Evolutionary conservation across 2,797 vertebrate species (phyloP), one percentile per base, ranked within the genome.

Genomic region (Crenichthys baileyi): DNA sequence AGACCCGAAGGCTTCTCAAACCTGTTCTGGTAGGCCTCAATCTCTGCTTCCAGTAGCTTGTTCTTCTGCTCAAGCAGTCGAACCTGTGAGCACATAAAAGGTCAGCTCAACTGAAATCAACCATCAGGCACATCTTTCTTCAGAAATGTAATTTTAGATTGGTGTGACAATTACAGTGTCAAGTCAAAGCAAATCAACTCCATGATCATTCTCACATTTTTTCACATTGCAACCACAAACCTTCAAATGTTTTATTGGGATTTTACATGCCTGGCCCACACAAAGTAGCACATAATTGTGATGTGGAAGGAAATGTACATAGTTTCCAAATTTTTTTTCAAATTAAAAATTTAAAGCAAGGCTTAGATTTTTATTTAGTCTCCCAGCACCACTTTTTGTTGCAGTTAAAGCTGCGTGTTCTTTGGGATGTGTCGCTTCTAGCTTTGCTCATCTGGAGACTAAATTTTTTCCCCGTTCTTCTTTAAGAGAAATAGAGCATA

Each of bases 51-150:
- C 78, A 94, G 68, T 15, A 94, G 84, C 24, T 82, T 88, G 87
- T 96, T 91, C 89, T 94, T 94, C 87, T 95, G 91, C 83, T 96
- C 91, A 44, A 94, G 93, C 5, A 94, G 93, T 65, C 95, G 93
- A 82, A 94, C 96, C 94, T 96, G 85, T 60, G 51, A 68, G n/a
- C 26, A 80, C 71, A 71, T 15, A 5, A 77, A 86, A 88, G 70
- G 1, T 4, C 29, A 41, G 36, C 44, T 20, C 41, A 7, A 26
- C 67, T 70, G 44, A 26, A 12, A 70, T 48, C 67, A 16, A 15
- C 67, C 15, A 26, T 18, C 44, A 70, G 12, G 20, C 9, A 13
- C 36, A 16, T 41, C 5, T 75, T 85, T 77, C 56, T 72, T 79
- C 26, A 53, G 0, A 22, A 51, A 48, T 2, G 2, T 1, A 24